A percentile compares a stretch with the other conserved stretches of the same genome.
Conservation (phyloP, 2,888 invertebrate genomes). For the Temnothorax rugatulus region DNA sequence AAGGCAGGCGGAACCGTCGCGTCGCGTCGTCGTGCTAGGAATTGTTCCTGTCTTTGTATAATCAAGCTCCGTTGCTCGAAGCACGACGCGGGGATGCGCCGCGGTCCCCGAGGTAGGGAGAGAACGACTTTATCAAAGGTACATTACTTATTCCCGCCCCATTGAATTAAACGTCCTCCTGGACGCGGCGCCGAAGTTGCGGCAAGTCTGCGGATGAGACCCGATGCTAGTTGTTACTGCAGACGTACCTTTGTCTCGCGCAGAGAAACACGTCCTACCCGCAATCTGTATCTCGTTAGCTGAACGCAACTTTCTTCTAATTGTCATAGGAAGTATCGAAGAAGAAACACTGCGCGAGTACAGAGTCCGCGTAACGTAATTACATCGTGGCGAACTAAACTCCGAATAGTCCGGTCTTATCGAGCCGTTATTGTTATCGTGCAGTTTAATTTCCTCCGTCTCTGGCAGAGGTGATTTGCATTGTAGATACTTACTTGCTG, state of each 20-base stretch:
- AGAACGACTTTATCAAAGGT: conserved; percentile 68
- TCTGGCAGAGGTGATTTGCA: conserved; percentile 10
- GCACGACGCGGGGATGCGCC: conserved; percentile 26
- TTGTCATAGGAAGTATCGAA: conserved; percentile 64
- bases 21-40: conserved; percentile 47
- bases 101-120: conserved; percentile 11
- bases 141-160: conserved; percentile 68
- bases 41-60: conserved; percentile 74
- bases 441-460: conserved; percentile 18
- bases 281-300: conserved; percentile 62
- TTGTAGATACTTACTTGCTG: neutral
- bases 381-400: conserved; percentile 60
- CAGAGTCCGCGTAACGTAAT: conserved; percentile 57
- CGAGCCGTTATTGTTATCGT: conserved; percentile 30
- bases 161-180: conserved; percentile 66
- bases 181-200: conserved; percentile 48
- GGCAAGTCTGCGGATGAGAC: conserved; percentile 19
- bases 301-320: conserved; percentile 67
- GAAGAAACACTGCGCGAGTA: conserved; percentile 52
- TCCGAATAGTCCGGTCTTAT: conserved; percentile 10
- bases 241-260: conserved; percentile 39
- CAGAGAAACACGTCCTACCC: conserved; percentile 34
- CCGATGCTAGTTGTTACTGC: neutral
- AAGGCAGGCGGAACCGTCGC: neutral
- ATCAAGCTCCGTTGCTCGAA: conserved; percentile 70